Evolutionary conservation across 1,140 invertebrate species (phyloP), one percentile per base, ranked within the genome.

Genomic region (Camponotus pennsylvanicus): DNA sequence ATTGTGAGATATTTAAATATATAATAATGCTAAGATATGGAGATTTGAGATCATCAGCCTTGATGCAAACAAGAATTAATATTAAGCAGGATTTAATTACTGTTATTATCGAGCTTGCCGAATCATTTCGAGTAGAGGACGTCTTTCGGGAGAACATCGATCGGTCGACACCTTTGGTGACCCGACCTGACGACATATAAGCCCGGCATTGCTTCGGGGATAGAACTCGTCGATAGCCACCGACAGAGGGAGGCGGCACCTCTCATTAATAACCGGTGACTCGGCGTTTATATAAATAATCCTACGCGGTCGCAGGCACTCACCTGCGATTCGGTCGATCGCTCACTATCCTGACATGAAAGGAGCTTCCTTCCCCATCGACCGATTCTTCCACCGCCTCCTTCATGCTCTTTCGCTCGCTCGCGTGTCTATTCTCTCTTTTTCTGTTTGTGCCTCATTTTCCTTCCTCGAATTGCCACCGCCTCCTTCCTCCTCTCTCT

Each of bases 251-350:
- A 88, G 89, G 86, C 86, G 89, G 73, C 80, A 79, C 61, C 87
- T 83, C 90, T 93, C 92, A 93, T 93, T 93, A 93, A 93, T 93
- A 93, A 93, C 91, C 78, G 85, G 90, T 92, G 92, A 93, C 92
- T 93, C 88, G 91, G 86, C 92, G 89, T 92, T 92, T 92, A 89
- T 93, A 93, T 92, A 93, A 93, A 93, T 93, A 93, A 93, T 93
- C 88, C 86, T 92, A 80, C 86, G 85, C 86, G 82, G 92, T 91
- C 86, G 88, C 89, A 88, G 88, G 91, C 91, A 92, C 91, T 92
- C 91, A 92, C 92, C 91, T 92, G 92, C 91, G 92, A 91, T 89
- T 91, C 82, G 88, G 85, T 92, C 91, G 89, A 93, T 93, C 92
- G 92, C 86, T 93, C 92, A 93, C 86, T 85, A 86, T 90, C 88